phyloP scores from a whole-genome alignment of 2,888 invertebrate species.

The Cantharis nigra region DNA sequence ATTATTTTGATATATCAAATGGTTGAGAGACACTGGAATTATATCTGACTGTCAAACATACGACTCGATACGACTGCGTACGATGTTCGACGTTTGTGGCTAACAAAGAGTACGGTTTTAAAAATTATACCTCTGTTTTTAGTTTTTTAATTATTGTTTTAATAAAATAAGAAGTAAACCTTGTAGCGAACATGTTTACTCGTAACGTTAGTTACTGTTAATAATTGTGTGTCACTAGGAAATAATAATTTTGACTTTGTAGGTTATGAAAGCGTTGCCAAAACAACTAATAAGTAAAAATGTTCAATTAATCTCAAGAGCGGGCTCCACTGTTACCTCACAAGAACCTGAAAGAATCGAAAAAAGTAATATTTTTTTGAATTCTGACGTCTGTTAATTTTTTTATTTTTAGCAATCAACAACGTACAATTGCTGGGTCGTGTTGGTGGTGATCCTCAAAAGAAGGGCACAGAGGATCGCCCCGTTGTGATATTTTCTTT shows the following conservation, averaged over 20 bases:
- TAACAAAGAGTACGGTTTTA: neutral
- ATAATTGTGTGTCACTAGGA: neutral
- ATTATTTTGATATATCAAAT: too few relatives aligned
- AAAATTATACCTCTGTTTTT: neutral
- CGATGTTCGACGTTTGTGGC: neutral
- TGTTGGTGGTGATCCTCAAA: constrained; percentile 87
- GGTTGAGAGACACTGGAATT: too few relatives aligned
- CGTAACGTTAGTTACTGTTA: neutral
- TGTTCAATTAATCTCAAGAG: neutral
- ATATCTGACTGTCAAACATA: too few relatives aligned
- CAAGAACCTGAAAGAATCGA: constrained; percentile 50
- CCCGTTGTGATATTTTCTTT: constrained; percentile 88
- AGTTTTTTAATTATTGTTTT: neutral
- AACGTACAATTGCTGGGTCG: constrained; percentile 83
- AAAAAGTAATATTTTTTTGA: constrained; percentile 45
- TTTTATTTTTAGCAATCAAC: constrained; percentile 70
- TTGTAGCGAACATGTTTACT: neutral
- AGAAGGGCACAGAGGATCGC: constrained; percentile 78
- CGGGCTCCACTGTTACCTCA: constrained; percentile 30
- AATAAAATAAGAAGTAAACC: neutral
- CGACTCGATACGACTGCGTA: too few relatives aligned
- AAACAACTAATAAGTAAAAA: neutral
- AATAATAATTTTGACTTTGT: constrained; percentile 3
- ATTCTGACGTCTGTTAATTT: neutral
- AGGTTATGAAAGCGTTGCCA: constrained; percentile 7